Conservation (phyloP, 1,140 invertebrate genomes). For the Macrostomum lignano region DNA sequence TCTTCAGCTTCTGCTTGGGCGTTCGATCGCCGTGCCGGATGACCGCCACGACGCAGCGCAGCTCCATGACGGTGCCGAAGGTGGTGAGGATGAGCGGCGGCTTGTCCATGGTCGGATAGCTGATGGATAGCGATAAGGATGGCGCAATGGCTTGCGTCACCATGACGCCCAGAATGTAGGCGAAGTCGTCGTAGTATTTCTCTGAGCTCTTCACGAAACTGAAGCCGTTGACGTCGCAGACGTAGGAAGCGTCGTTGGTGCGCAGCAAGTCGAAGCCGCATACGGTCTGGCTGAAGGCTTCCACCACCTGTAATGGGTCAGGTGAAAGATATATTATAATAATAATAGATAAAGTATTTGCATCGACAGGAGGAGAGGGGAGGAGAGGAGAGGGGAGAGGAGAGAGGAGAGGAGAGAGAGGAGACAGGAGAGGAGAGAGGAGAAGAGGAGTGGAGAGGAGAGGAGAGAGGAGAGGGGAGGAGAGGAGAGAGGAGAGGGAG, state of each 20-base stretch:
- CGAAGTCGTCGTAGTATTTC: constrained; percentile 98
- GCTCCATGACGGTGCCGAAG: constrained; percentile 42
- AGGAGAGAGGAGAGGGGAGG: too few relatives aligned
- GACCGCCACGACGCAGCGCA: constrained; percentile 84
- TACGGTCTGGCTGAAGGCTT: constrained; percentile 45
- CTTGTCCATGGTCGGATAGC: not conserved
- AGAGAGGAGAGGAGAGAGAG: too few relatives aligned
- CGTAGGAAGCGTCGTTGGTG: constrained; percentile 87
- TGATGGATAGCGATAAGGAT: constrained; percentile 1
- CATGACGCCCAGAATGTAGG: constrained; percentile 52
- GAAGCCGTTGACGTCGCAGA: constrained; percentile 98
- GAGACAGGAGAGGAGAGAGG: too few relatives aligned
- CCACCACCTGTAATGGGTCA: too few relatives aligned
- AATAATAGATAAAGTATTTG: too few relatives aligned
- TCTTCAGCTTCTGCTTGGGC: constrained; percentile 59
- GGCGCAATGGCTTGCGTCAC: constrained; percentile 4
- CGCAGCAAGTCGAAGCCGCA: constrained; percentile 93
- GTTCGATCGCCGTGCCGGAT: constrained; percentile 91
- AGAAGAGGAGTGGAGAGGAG: too few relatives aligned
- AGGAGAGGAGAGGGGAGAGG: too few relatives aligned
- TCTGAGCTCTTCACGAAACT: constrained; percentile 98
- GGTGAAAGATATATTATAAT: too few relatives aligned
- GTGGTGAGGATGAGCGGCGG: constrained; percentile 20
- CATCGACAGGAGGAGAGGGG: too few relatives aligned
- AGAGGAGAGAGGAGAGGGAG: too few relatives aligned